phyloP scores from a whole-genome alignment of 2,113 vertebrate species.

The Lagenorhynchus albirostris region DNA sequence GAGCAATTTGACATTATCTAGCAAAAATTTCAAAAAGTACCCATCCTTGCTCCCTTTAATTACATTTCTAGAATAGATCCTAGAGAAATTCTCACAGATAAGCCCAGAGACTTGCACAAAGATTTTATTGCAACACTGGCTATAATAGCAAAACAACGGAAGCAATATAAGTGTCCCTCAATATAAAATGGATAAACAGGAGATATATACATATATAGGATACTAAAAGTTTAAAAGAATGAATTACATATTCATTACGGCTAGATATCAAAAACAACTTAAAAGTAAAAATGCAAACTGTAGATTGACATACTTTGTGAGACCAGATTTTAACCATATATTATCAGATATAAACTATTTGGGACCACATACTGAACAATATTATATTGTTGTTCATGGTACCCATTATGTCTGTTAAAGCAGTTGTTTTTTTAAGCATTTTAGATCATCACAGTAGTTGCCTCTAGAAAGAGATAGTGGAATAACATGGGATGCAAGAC shows the following conservation, averaged over 20 bases:
- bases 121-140: not conserved
- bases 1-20: not conserved
- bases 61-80: not conserved
- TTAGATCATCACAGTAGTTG: not conserved
- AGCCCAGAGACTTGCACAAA: not conserved
- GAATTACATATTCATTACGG: not conserved
- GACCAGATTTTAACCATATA: not conserved
- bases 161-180: not conserved
- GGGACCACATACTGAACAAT: not conserved
- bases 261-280: not conserved
- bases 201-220: not conserved
- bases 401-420: not conserved
- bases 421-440: not conserved
- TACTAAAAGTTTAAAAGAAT: not conserved
- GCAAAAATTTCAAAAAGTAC: not conserved
- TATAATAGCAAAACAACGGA: not conserved
- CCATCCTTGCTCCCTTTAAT: not conserved
- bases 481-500: not conserved
- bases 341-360: not conserved
- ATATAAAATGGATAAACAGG: not conserved
- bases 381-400: not conserved
- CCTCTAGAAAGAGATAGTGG: not conserved
- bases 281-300: not conserved
- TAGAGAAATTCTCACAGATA: not conserved
- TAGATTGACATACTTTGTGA: not conserved